Evolutionary conservation across 2,797 vertebrate genomes (phyloP).

Genomic region (Lycodopsis pacificus): DNA sequence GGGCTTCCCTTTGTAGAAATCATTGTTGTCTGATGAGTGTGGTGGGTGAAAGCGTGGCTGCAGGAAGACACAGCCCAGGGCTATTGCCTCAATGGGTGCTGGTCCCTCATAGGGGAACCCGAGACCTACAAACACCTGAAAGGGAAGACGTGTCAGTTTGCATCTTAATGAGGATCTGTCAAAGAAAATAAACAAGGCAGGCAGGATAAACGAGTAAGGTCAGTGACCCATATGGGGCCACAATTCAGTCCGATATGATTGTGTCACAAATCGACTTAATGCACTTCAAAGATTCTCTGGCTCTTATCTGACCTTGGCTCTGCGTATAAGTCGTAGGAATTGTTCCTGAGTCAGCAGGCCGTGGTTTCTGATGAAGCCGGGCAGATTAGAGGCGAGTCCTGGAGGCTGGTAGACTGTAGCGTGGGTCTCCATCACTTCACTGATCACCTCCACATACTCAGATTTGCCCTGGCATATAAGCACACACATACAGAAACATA

Average conservation of each 20-base stretch:
- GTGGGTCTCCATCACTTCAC: conserved; percentile 76
- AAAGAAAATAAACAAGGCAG: background rate
- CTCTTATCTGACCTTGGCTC: conserved; percentile 73
- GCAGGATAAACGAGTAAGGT: background rate
- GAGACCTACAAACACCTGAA: conserved; percentile 83
- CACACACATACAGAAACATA: conserved; percentile 16
- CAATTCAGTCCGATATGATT: background rate
- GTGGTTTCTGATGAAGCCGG: conserved; percentile 77
- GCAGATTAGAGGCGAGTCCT: conserved; percentile 64
- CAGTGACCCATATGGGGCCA: background rate
- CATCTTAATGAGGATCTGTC: background rate
- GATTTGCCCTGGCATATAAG: conserved; percentile 71
- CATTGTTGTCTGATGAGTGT: conserved; percentile 76
- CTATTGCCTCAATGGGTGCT: conserved; percentile 81
- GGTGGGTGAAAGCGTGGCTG: conserved; percentile 79
- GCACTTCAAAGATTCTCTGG: background rate
- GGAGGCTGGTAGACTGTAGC: conserved; percentile 78
- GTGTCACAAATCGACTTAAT: background rate
- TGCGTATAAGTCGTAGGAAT: conserved; percentile 76
- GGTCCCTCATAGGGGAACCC: conserved; percentile 85
- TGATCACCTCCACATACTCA: conserved; percentile 75
- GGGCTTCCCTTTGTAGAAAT: conserved; percentile 83
- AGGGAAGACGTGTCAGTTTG: background rate
- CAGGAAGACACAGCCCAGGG: conserved; percentile 80
- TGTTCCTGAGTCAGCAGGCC: conserved; percentile 78